These are phyloP conservation scores for Zaprionus camerounensis DNA, from an alignment of 1,140 invertebrate species.

Conservation along the genomic window DNA sequence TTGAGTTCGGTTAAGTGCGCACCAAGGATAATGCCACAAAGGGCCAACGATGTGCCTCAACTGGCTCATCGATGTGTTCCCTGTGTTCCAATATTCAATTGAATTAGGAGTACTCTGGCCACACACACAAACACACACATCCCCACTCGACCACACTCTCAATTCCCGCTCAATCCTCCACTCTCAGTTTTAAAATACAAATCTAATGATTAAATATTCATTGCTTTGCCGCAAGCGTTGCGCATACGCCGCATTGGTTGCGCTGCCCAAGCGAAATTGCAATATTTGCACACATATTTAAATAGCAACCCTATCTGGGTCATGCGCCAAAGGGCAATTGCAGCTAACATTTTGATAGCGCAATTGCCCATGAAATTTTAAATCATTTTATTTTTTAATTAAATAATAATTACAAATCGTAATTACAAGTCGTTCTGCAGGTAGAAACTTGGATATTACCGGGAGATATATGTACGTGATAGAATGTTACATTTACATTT, in stretches of 20 bases:
- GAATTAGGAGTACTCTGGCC: conserved; percentile 19
- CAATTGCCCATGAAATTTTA: neutral
- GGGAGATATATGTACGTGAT: neutral
- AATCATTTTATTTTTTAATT: neutral
- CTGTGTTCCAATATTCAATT: conserved; percentile 19
- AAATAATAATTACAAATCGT: neutral
- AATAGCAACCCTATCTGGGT: neutral
- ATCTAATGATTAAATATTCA: conserved; percentile 32
- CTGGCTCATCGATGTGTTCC: neutral
- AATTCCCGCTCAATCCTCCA: no score
- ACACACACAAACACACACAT: neutral
- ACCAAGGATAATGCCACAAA: conserved; percentile 67
- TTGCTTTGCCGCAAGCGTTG: conserved; percentile 14
- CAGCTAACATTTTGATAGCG: neutral
- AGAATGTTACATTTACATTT: no score
- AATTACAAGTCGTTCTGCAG: no score
- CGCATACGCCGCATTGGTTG: conserved; percentile 46
- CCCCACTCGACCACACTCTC: conserved; percentile 1
- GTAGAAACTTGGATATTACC: neutral
- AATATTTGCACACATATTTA: conserved; percentile 1
- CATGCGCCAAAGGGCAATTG: neutral
- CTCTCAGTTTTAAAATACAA: conserved; percentile 15
- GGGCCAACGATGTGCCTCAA: conserved; percentile 20
- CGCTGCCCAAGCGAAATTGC: conserved; percentile 4
- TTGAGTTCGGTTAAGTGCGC: conserved; percentile 68